Conservation (phyloP, 2,888 invertebrate genomes). For the Tinea semifulvella region DNA sequence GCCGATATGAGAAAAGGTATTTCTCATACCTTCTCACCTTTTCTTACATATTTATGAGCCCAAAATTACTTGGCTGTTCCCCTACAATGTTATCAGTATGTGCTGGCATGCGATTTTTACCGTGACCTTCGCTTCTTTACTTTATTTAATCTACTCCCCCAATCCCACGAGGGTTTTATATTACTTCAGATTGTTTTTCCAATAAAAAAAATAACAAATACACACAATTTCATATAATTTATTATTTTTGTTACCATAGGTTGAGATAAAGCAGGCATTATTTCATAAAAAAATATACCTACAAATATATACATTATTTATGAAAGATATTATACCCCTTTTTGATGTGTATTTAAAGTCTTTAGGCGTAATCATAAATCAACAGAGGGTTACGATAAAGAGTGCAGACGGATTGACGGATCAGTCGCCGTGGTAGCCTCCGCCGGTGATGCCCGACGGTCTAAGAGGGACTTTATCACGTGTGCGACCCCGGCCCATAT, state of each 20-base stretch:
- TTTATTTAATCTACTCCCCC: conserved; percentile 13
- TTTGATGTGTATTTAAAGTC: conserved; percentile 1
- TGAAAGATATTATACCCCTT: background rate
- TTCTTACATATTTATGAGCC: no score
- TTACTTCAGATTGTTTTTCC: no score
- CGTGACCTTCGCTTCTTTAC: conserved; percentile 5
- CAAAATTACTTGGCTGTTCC: no score
- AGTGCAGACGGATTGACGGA: conserved; percentile 33
- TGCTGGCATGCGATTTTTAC: no score
- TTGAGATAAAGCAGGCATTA: background rate
- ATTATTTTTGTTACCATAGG: conserved; percentile 7
- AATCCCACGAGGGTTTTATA: background rate
- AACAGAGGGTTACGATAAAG: conserved; percentile 10
- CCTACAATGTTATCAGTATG: no score
- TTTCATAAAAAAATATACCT: background rate
- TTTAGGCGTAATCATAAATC: conserved; percentile 7
- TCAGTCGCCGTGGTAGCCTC: conserved; percentile 1
- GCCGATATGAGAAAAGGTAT: no score
- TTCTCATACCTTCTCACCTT: no score
- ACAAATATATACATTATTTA: conserved; percentile 2
- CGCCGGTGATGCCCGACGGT: conserved; percentile 37
- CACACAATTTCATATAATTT: no score
- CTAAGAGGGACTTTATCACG: conserved; percentile 50
- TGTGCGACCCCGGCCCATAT: conserved; percentile 55
- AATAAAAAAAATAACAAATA: no score